These are phyloP conservation scores for Melikaiella ostensackeni DNA, from an alignment of 2,888 invertebrate genomes.

Conservation along the genomic window DNA sequence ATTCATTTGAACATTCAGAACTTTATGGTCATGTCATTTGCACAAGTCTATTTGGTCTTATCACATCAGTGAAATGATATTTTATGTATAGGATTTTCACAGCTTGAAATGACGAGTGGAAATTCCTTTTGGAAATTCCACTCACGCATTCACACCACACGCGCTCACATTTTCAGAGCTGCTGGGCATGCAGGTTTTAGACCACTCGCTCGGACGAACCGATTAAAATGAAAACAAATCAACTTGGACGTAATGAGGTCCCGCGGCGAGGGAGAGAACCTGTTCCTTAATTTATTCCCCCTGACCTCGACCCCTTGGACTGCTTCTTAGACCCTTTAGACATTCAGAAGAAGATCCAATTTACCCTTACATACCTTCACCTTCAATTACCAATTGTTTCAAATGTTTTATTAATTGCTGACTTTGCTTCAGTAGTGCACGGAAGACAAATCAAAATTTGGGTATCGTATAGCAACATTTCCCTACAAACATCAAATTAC, in stretches of 20 bases:
- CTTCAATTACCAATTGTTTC: neutral
- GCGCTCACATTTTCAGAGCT: conserved; percentile 1
- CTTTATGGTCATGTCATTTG: too few species aligned
- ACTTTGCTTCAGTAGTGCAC: neutral
- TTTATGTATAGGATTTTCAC: neutral
- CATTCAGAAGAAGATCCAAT: conserved; percentile 8
- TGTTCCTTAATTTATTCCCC: conserved; percentile 74
- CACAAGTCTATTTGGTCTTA: neutral
- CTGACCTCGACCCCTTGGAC: conserved; percentile 25
- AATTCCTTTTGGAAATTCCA: neutral
- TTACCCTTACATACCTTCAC: conserved; percentile 8
- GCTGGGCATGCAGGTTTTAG: conserved; percentile 4
- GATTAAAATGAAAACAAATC: conserved; percentile 74
- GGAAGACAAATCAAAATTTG: neutral
- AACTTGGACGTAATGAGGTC: conserved; percentile 72
- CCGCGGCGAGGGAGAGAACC: conserved; percentile 68
- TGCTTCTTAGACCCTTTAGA: conserved; percentile 8
- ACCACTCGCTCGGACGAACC: conserved; percentile 20
- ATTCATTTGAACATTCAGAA: too few species aligned
- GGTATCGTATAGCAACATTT: neutral
- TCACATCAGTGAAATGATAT: neutral
- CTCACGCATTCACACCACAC: conserved; percentile 5
- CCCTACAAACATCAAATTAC: neutral
- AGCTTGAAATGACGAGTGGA: neutral
- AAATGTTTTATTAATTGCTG: neutral